Percentiles rank a stretch among this genome's conserved stretches.
phyloP scores from a whole-genome alignment of 2,113 vertebrate genomes.

The Cnemophilus loriae region DNA sequence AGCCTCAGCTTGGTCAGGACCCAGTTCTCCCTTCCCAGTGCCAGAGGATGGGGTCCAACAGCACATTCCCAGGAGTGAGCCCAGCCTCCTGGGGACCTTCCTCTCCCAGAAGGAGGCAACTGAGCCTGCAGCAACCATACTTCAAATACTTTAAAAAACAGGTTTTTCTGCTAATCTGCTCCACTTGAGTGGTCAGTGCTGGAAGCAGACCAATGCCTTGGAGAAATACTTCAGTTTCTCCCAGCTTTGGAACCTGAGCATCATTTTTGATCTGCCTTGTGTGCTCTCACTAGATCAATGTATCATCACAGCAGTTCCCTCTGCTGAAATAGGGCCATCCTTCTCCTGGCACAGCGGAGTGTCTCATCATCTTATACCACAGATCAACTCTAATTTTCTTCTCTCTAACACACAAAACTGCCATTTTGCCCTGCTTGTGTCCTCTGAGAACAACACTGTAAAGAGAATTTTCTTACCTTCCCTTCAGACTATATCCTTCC shows the following conservation, averaged over 20 bases:
- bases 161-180: neutral
- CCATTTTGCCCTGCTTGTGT: neutral
- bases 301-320: neutral
- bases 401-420: neutral
- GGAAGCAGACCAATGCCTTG: neutral
- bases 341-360: neutral
- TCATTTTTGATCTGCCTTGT: neutral
- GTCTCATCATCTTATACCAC: neutral
- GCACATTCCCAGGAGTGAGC: neutral
- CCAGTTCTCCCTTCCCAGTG: neutral
- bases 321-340: neutral
- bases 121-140: neutral
- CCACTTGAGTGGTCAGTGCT: neutral
- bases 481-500: neutral
- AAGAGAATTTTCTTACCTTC: neutral
- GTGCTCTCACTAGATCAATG: neutral
- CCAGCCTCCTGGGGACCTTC: neutral
- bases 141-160: neutral
- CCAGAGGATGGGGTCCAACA: neutral
- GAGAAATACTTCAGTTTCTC: conserved; percentile 11
- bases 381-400: conserved; percentile 26
- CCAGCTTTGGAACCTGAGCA: neutral
- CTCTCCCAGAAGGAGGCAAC: neutral
- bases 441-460: neutral
- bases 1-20: neutral